Evolutionary conservation across 1,140 invertebrate species (phyloP).

Genomic region (Solenopsis fugax): DNA sequence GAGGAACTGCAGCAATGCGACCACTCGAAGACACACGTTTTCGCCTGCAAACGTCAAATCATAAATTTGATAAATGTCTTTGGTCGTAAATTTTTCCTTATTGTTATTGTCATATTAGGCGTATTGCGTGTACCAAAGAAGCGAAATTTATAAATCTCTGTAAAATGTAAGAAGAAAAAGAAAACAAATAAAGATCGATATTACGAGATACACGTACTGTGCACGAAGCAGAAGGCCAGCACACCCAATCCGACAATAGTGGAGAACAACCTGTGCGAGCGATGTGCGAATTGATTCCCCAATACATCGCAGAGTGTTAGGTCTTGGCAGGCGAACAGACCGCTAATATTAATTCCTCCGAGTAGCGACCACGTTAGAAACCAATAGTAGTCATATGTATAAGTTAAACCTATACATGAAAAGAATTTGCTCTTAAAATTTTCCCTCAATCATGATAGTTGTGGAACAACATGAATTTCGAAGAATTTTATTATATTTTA

Average conservation of each 20-base stretch:
- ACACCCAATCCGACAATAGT: constrained; percentile 62
- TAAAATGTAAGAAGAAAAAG: constrained; percentile 19
- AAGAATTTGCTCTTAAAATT: too few species aligned
- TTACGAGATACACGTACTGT: constrained; percentile 65
- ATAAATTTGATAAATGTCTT: not conserved
- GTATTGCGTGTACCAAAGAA: not conserved
- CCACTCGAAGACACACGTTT: constrained; percentile 39
- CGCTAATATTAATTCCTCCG: constrained; percentile 57
- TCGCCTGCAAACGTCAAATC: constrained; percentile 51
- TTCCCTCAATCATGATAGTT: too few species aligned
- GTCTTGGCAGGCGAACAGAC: constrained; percentile 60
- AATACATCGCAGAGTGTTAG: constrained; percentile 62
- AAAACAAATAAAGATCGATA: constrained; percentile 21
- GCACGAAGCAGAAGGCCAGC: constrained; percentile 57
- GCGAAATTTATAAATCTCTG: constrained; percentile 32
- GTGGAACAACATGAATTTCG: too few species aligned
- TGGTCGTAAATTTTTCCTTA: not conserved
- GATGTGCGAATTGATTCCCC: constrained; percentile 32
- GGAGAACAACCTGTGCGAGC: constrained; percentile 56
- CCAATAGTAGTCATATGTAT: not conserved
- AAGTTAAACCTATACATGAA: constrained; percentile 32
- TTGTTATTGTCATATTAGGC: not conserved
- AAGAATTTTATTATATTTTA: too few species aligned
- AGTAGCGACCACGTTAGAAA: constrained; percentile 46
- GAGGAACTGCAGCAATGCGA: constrained; percentile 63